Conservation (phyloP, 1,140 invertebrate genomes). For the Drosophila tsacasi region DNA sequence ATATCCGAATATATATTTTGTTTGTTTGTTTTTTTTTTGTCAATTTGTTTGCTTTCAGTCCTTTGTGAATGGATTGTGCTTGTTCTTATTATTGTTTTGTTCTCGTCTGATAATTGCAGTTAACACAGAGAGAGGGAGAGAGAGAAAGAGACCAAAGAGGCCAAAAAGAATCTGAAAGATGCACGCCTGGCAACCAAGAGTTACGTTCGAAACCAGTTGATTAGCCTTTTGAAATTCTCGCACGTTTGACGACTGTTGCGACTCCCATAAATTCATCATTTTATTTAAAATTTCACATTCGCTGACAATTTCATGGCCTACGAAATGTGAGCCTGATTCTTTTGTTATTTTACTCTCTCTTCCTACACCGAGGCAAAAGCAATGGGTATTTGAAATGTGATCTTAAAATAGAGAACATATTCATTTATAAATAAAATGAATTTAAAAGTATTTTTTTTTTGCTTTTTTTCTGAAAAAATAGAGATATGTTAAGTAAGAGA, state of each 20-base stretch:
- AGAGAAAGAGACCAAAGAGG: background rate
- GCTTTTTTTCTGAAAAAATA: background rate
- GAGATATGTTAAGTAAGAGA: background rate
- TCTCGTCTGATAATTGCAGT: conserved; percentile 61
- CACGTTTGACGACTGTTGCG: conserved; percentile 57
- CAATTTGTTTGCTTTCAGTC: conserved; percentile 57
- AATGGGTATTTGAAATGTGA: background rate
- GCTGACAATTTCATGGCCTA: conserved; percentile 78
- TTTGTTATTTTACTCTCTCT: conserved; percentile 65
- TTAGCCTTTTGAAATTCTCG: conserved; percentile 70
- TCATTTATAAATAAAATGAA: background rate
- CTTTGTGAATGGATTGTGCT: conserved; percentile 29
- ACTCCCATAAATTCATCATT: conserved; percentile 79
- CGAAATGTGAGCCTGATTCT: conserved; percentile 66
- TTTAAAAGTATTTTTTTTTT: background rate
- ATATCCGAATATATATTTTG: conserved; percentile 39
- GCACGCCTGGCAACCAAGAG: conserved; percentile 44
- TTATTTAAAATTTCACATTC: conserved; percentile 83
- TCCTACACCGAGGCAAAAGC: background rate
- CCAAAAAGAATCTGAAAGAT: conserved; percentile 48
- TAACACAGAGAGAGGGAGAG: conserved; percentile 21
- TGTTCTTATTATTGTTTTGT: conserved; percentile 32
- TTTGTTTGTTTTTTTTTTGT: background rate
- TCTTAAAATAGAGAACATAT: background rate
- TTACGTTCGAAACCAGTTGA: conserved; percentile 39